phyloP scores from a whole-genome alignment of 2,113 vertebrate species.

The Lonchura striata region DNA sequence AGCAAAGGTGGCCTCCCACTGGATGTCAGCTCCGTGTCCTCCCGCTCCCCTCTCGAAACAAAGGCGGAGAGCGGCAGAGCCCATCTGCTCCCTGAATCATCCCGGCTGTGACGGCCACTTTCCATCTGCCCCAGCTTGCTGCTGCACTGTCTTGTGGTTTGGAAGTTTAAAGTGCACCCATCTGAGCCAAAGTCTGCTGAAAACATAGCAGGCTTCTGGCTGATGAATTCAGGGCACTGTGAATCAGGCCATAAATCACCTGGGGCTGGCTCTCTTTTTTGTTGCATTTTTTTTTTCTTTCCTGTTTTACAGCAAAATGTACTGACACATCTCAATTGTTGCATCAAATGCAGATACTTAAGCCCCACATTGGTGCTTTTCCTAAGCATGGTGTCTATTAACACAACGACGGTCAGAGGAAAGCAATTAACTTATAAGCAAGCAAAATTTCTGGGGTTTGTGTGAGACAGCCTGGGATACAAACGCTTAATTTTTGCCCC shows the following conservation, averaged over 20 bases:
- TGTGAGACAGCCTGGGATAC: neutral
- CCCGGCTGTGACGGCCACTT: neutral
- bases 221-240: neutral
- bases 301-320: neutral
- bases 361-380: neutral
- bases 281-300: neutral
- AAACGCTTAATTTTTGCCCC: neutral
- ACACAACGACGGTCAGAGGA: neutral
- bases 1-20: neutral
- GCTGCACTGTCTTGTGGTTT: neutral
- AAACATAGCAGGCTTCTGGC: neutral
- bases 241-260: neutral
- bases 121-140: constrained; percentile 10
- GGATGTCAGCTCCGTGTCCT: neutral
- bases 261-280: neutral
- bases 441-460: neutral
- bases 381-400: neutral
- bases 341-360: neutral
- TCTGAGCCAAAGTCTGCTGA: neutral
- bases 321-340: neutral
- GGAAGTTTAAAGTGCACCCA: neutral
- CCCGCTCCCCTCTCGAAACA: neutral
- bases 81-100: constrained; percentile 54
- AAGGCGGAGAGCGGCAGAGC: neutral
- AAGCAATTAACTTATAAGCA: neutral